A percentile compares a stretch with the other conserved stretches of the same genome.
phyloP scores from a whole-genome alignment of 2,797 vertebrate species.

The Helostoma temminkii region DNA sequence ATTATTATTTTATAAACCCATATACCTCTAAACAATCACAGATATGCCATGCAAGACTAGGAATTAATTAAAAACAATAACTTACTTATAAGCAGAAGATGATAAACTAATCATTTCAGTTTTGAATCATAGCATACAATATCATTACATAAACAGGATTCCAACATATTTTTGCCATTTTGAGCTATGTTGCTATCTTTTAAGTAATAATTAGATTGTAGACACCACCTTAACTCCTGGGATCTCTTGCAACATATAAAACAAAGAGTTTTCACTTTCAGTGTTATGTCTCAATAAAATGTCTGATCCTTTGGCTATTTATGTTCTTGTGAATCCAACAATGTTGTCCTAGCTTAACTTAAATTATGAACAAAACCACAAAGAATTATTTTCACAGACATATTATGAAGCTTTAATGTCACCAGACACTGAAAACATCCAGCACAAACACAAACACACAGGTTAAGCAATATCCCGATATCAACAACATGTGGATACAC shows the following conservation, averaged over 20 bases:
- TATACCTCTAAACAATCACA: too few relatives aligned
- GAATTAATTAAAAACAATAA: too few relatives aligned
- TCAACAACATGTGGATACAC: conserved; percentile 6
- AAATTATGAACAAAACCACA: neutral
- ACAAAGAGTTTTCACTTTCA: too few relatives aligned
- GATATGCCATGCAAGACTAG: too few relatives aligned
- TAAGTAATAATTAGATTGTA: neutral
- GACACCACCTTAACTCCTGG: neutral
- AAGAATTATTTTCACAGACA: neutral
- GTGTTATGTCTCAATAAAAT: neutral
- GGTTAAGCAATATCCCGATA: neutral
- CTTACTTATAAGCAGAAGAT: too few relatives aligned
- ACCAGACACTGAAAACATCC: neutral
- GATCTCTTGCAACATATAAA: neutral
- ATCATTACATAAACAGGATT: too few relatives aligned
- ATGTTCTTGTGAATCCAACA: neutral
- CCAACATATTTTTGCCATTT: too few relatives aligned
- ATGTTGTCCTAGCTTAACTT: neutral
- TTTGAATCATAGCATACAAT: too few relatives aligned
- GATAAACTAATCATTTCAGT: too few relatives aligned
- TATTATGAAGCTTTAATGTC: neutral
- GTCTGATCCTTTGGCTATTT: neutral
- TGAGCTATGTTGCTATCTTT: too few relatives aligned
- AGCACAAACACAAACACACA: neutral
- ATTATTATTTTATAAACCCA: too few relatives aligned